Percentiles rank a stretch among this genome's conserved stretches.
phyloP scores from a whole-genome alignment of 1,140 invertebrate genomes.

The Saccostrea echinata region DNA sequence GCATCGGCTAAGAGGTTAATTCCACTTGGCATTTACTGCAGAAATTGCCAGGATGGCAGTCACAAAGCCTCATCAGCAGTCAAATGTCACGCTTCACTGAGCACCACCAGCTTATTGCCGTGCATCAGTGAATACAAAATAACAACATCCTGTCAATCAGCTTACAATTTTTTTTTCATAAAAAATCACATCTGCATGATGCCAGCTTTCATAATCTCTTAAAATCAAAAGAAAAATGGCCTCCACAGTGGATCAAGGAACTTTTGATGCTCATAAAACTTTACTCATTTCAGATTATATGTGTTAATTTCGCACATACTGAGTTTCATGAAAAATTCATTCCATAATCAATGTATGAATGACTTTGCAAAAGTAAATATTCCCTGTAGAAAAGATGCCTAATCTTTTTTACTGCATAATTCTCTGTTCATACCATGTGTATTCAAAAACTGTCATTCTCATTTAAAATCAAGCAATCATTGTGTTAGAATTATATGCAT shows the following conservation, averaged over 20 bases:
- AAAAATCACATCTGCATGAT: neutral
- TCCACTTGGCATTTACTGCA: conserved; percentile 31
- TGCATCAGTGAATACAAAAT: conserved; percentile 28
- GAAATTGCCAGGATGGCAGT: conserved; percentile 30
- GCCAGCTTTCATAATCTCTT: neutral
- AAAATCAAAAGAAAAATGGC: neutral
- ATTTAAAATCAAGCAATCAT: neutral
- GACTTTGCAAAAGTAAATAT: neutral
- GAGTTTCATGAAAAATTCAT: conserved; percentile 1
- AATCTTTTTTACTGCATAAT: neutral
- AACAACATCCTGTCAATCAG: conserved; percentile 36
- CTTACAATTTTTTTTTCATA: neutral
- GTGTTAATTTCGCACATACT: neutral
- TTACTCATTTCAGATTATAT: neutral
- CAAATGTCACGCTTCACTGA: conserved; percentile 21
- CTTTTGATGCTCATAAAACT: neutral
- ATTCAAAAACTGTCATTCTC: neutral
- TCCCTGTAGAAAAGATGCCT: neutral
- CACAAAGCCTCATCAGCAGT: conserved; percentile 28
- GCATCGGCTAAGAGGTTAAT: conserved; percentile 26
- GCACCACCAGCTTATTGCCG: conserved; percentile 27
- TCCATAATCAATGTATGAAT: neutral
- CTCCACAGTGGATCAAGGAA: neutral
- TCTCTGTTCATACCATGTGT: neutral
- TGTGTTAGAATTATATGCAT: neutral